These are phyloP conservation scores for Rostratula benghalensis DNA, from an alignment of 2,113 vertebrate species.

Conservation along the genomic window DNA sequence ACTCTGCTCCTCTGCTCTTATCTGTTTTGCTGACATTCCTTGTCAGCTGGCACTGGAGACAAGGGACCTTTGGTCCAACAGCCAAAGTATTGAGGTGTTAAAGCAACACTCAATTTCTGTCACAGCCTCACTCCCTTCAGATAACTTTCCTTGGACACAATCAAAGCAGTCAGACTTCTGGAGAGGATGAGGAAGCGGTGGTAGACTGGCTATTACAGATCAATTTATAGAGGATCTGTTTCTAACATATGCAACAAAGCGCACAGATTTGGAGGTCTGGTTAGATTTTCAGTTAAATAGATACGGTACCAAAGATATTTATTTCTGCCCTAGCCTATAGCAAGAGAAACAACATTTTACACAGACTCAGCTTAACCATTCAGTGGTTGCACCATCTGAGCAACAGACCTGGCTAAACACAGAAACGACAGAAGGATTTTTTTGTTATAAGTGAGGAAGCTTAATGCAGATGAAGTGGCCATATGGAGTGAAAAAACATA, in stretches of 20 bases:
- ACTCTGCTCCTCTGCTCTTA: neutral
- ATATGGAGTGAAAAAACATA: constrained; percentile 66
- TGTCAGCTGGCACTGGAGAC: neutral
- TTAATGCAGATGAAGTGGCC: constrained; percentile 68
- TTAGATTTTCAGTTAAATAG: constrained; percentile 38
- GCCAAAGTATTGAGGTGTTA: neutral
- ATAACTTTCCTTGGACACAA: neutral
- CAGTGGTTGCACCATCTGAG: constrained; percentile 54
- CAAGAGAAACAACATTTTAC: constrained; percentile 45
- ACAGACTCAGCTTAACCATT: constrained; percentile 27
- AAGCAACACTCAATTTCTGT: neutral
- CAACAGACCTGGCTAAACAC: constrained; percentile 60
- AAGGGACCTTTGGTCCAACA: neutral
- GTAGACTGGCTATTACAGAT: neutral
- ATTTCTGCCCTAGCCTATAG: constrained; percentile 41
- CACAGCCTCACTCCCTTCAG: neutral
- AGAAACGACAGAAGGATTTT: constrained; percentile 65
- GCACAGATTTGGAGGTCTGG: constrained; percentile 55
- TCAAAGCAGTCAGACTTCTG: neutral
- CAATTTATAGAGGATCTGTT: constrained; percentile 14
- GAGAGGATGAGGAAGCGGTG: neutral
- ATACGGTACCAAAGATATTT: constrained; percentile 37
- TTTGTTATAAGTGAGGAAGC: constrained; percentile 48
- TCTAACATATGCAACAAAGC: neutral
- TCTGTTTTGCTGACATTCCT: neutral